Evolutionary conservation across 2,888 invertebrate genomes (phyloP).

Genomic region (Drosophila paranaensis): DNA sequence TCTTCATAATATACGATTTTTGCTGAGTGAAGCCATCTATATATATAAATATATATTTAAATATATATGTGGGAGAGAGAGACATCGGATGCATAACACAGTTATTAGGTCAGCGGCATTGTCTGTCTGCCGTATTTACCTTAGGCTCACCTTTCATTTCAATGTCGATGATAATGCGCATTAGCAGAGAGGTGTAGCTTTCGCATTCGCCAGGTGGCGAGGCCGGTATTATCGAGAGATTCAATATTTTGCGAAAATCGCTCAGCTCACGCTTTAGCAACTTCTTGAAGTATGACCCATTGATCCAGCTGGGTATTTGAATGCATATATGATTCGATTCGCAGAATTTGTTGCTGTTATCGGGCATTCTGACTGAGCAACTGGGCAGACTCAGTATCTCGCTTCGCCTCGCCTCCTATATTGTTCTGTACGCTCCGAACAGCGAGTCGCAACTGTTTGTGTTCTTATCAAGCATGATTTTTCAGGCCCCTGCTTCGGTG

Average conservation of each 20-base stretch:
- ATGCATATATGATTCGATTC: conserved; percentile 45
- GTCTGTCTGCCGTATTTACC: conserved; percentile 29
- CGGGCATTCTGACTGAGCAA: conserved; percentile 60
- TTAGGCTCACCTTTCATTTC: conserved; percentile 80
- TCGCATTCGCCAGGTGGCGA: conserved; percentile 83
- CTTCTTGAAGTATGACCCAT: conserved; percentile 75
- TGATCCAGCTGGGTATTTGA: conserved; percentile 80
- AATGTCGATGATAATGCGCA: conserved; percentile 81
- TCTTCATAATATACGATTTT: conserved; percentile 81
- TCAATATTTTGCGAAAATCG: conserved; percentile 74
- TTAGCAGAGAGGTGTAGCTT: conserved; percentile 81
- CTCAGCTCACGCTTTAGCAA: conserved; percentile 73
- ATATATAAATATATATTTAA: not conserved
- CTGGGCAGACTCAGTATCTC: conserved; percentile 16
- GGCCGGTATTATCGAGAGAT: conserved; percentile 77
- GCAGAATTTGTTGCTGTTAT: conserved; percentile 74
- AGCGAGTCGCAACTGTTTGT: conserved; percentile 62
- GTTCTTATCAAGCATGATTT: conserved; percentile 66
- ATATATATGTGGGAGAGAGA: not conserved
- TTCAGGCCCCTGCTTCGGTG: conserved; percentile 45
- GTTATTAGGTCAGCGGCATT: conserved; percentile 29
- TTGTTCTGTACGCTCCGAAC: conserved; percentile 43
- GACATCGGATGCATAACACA: conserved; percentile 9
- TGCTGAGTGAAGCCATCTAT: conserved; percentile 78
- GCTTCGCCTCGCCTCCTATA: conserved; percentile 12